Conservation (phyloP, 2,888 invertebrate species). For the Dorcus hopei region DNA sequence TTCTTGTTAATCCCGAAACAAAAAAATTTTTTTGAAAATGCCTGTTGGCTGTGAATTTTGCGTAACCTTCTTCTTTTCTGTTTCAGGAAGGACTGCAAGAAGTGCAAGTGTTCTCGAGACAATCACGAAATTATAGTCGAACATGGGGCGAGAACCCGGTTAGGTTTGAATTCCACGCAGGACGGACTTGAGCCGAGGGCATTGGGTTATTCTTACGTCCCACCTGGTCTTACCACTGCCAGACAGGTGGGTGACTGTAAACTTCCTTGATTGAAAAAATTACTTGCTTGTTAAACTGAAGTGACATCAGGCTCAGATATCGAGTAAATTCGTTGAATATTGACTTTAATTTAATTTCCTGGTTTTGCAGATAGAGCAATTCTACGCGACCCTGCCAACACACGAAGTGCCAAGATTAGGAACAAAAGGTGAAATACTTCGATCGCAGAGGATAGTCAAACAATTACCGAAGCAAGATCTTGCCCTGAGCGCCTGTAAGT, state of each 20-base stretch:
- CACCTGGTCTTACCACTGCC: slow-evolving; percentile 44
- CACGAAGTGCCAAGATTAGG: slow-evolving; percentile 64
- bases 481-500: slow-evolving; percentile 82
- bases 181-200: slow-evolving; percentile 52
- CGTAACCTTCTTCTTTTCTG: neutral
- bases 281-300: neutral
- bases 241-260: slow-evolving; percentile 37
- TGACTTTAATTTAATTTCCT: too few species aligned
- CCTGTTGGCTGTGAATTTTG: too few species aligned
- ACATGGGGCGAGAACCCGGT: slow-evolving; percentile 44
- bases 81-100: slow-evolving; percentile 88
- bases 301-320: too few species aligned
- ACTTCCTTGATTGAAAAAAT: neutral
- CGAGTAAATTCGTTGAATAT: too few species aligned
- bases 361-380: slow-evolving; percentile 77
- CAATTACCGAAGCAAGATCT: slow-evolving; percentile 96
- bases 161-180: slow-evolving; percentile 52
- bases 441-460: slow-evolving; percentile 77
- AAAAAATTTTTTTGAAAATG: too few species aligned
- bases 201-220: slow-evolving; percentile 48
- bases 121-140: slow-evolving; percentile 71
- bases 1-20: too few species aligned
- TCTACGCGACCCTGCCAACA: slow-evolving; percentile 84
- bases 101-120: slow-evolving; percentile 89
- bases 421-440: slow-evolving; percentile 74